Evolutionary conservation across 2,113 vertebrate species (phyloP).

Genomic region (Takifugu flavidus): DNA sequence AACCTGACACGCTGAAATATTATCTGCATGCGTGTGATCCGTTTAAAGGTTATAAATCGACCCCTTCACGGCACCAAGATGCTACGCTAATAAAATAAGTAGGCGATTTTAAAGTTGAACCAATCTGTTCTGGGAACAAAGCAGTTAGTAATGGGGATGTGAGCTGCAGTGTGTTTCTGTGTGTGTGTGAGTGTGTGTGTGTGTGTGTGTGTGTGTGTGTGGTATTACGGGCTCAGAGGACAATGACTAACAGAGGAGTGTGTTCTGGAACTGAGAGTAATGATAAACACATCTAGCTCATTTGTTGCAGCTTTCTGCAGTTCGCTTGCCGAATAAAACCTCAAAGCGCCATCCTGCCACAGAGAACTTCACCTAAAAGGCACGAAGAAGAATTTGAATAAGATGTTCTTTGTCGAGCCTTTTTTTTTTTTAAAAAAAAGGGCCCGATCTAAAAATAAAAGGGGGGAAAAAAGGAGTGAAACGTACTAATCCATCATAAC

Average conservation of each 20-base stretch:
- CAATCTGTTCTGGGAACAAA: conserved; percentile 50
- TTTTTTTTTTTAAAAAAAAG: too few species aligned
- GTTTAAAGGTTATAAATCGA: conserved; percentile 69
- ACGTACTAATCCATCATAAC: conserved; percentile 7
- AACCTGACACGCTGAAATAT: conserved; percentile 68
- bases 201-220: neutral
- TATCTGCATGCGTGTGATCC: conserved; percentile 62
- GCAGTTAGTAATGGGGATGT: conserved; percentile 39
- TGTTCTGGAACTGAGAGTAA: conserved; percentile 14
- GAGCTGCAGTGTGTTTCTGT: conserved; percentile 13
- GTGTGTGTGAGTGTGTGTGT: conserved; percentile 5
- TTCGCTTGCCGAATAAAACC: conserved; percentile 7
- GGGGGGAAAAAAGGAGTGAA: neutral
- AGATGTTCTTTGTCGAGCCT: conserved; percentile 7
- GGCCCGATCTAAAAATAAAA: too few species aligned
- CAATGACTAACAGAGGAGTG: conserved; percentile 28
- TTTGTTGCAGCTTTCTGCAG: conserved; percentile 22
- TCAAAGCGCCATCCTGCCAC: neutral
- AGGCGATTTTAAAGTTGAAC: conserved; percentile 61
- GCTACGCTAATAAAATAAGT: conserved; percentile 63
- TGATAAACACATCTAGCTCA: conserved; percentile 31
- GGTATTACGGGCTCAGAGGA: conserved; percentile 4
- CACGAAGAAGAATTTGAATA: conserved; percentile 3
- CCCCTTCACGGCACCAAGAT: conserved; percentile 52
- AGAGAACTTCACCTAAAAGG: conserved; percentile 10